phyloP scores from a whole-genome alignment of 2,797 vertebrate genomes.

The Etheostoma nigrum region DNA sequence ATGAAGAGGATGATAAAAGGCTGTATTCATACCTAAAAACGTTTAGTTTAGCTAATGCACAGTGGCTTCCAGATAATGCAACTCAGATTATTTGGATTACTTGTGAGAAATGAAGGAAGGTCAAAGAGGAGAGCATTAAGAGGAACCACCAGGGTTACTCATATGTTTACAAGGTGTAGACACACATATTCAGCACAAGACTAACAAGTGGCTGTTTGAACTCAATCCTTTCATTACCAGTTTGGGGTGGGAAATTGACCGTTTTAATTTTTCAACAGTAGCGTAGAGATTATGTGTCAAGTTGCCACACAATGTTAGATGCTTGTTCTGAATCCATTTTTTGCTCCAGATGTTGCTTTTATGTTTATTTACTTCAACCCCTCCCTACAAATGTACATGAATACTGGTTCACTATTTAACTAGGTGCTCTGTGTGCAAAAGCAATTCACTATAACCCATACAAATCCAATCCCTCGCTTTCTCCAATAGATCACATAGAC shows the following conservation, averaged over 20 bases:
- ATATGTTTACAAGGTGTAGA: not conserved
- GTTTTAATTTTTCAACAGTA: not conserved
- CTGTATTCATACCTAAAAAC: slow-evolving; percentile 40
- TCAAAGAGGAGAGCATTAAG: slow-evolving; percentile 16
- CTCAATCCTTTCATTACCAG: not conserved
- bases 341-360: not conserved
- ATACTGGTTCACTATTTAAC: not conserved
- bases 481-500: no score
- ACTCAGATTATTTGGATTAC: slow-evolving; percentile 60
- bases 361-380: not conserved
- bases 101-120: slow-evolving; percentile 42
- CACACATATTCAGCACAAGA: not conserved
- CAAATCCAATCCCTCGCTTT: no score
- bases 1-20: slow-evolving; percentile 68
- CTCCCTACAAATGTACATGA: not conserved
- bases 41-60: slow-evolving; percentile 55
- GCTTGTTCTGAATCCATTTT: no score
- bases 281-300: no score
- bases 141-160: slow-evolving; percentile 1
- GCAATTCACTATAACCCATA: not conserved
- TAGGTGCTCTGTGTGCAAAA: not conserved
- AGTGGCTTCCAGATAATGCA: slow-evolving; percentile 33
- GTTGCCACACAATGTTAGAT: no score
- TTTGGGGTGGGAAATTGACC: not conserved
- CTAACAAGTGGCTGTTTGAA: not conserved